Conservation (phyloP, 2,113 vertebrate genomes). For the Cricetomys ansorgei region DNA sequence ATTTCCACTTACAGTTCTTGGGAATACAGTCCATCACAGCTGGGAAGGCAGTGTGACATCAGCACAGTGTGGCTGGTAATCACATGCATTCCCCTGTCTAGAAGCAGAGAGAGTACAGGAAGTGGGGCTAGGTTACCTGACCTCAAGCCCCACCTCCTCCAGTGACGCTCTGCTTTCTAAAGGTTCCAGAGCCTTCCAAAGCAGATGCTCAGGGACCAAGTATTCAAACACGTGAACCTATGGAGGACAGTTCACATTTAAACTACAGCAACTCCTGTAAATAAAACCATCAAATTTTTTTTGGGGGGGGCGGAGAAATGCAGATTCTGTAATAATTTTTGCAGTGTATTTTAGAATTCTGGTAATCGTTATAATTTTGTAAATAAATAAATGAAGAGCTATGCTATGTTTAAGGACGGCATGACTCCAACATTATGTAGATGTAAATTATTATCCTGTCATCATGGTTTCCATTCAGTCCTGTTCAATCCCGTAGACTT, state of each 20-base stretch:
- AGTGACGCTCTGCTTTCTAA: neutral
- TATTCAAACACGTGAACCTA: neutral
- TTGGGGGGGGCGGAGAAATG: constrained; percentile 5
- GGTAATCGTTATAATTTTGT: neutral
- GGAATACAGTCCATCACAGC: neutral
- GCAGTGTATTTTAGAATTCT: neutral
- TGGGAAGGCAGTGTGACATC: too few relatives aligned
- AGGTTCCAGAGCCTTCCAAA: too few relatives aligned
- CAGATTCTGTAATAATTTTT: neutral
- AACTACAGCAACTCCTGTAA: neutral
- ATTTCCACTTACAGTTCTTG: neutral
- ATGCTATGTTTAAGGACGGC: neutral
- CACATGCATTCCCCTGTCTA: neutral
- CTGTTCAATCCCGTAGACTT: neutral
- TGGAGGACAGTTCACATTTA: neutral
- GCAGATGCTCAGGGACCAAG: neutral
- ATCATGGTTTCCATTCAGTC: neutral
- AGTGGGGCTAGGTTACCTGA: neutral
- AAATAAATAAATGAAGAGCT: constrained; percentile 11
- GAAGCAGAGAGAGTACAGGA: neutral
- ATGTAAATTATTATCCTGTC: constrained; percentile 13
- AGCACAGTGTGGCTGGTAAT: neutral
- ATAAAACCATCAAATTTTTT: neutral
- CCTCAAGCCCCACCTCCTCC: neutral
- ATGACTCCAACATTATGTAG: neutral